Evolutionary conservation across 2,113 vertebrate species (phyloP), one percentile per base, ranked within the genome.

Genomic region (Gila orcuttii): DNA sequence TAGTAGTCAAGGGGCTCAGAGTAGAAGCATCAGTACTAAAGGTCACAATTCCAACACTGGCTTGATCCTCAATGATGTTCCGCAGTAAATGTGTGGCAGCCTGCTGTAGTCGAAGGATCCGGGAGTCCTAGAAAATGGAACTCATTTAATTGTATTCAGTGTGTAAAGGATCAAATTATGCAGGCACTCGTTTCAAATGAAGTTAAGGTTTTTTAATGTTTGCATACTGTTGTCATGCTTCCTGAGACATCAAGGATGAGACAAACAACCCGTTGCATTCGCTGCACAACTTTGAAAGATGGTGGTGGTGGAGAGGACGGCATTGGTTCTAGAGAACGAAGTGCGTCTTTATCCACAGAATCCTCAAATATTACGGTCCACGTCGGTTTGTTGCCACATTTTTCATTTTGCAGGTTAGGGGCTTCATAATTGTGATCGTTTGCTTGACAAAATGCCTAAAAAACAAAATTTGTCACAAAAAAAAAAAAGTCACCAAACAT

Each of bases 201-300:
- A 21, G 17, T 36, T 36, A 21, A 69, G 3, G 0, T 39, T 19
- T 23, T 25, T 68, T 28, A 1, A 60, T n/a, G 9, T 60, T 12
- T 33, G 8, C 79, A 47, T 84, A 89, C 82, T 36, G 0, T 10
- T 33, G 11, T 90, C 69, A 95, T 94, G 77, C 90, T 95, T 23
- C 83, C 89, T 47, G 94, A 95, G 42, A 93, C 87, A 86, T 95
- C 93, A n/a, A 96, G 86, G 45, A 95, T 89, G 47, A 95, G 89
- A 64, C 94, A 94, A 69, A 95, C 76, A 25, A 92, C 89, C 79
- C 89, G 93, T 59, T 79, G 11, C 0, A 77, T 82, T 31, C 87
- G 69, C 42, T 94, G 93, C 2, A 94, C 3, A 2, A 95, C 12
- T 36, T 88, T 91, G 73, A 95, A 92, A 0, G 3, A 76, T 68